phyloP scores from a whole-genome alignment of 1,140 invertebrate genomes.

The Trachymyrmex septentrionalis region DNA sequence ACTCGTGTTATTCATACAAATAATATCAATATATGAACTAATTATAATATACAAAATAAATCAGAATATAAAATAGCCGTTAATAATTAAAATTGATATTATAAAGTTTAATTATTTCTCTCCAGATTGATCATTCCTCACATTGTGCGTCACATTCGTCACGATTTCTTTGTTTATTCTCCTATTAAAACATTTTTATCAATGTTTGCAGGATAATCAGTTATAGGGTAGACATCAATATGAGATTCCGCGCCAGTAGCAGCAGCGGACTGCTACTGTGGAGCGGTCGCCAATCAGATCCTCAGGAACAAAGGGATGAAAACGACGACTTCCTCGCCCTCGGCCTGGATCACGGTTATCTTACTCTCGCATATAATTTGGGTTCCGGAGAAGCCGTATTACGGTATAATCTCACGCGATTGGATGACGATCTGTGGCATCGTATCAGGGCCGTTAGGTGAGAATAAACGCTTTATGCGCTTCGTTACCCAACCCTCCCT shows the following conservation, averaged over 20 bases:
- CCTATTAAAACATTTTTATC: neutral
- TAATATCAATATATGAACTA: neutral
- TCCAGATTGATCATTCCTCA: neutral
- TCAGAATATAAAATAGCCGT: neutral
- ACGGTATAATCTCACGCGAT: constrained; percentile 93
- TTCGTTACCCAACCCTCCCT: constrained; percentile 13
- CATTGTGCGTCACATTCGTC: neutral
- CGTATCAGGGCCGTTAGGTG: constrained; percentile 95
- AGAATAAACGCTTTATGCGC: constrained; percentile 52
- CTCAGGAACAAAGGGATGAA: constrained; percentile 86
- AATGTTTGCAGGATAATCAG: constrained; percentile 90
- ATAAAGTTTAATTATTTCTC: neutral
- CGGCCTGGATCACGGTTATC: constrained; percentile 92
- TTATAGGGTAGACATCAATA: constrained; percentile 93
- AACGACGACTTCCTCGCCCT: constrained; percentile 94
- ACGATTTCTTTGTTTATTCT: neutral
- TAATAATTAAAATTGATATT: neutral
- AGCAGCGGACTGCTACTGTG: constrained; percentile 95
- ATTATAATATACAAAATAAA: neutral
- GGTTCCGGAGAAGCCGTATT: constrained; percentile 93
- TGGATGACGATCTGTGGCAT: constrained; percentile 98
- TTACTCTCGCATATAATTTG: constrained; percentile 91
- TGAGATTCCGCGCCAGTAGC: constrained; percentile 90
- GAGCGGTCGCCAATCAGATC: constrained; percentile 91
- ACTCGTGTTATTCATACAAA: neutral